phyloP scores from a whole-genome alignment of 2,888 invertebrate genomes.

The Nymphalis c-album region DNA sequence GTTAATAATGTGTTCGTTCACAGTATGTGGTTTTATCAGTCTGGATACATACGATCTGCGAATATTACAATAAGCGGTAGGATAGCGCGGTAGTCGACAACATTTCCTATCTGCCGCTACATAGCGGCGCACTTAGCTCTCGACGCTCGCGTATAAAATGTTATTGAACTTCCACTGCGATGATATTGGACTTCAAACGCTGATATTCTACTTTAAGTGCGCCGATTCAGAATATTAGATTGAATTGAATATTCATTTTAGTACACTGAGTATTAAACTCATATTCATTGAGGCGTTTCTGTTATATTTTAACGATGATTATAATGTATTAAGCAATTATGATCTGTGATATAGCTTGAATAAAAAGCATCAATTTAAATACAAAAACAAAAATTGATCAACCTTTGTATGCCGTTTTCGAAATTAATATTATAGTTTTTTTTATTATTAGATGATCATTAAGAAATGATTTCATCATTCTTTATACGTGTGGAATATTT shows the following conservation, averaged over 20 bases:
- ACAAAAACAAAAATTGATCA: no score
- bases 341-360: no score
- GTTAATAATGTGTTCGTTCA: not conserved
- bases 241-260: conserved; percentile 24
- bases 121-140: conserved; percentile 64
- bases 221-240: conserved; percentile 33
- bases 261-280: conserved; percentile 1
- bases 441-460: no score
- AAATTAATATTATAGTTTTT: no score
- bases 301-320: not conserved
- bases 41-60: conserved; percentile 6
- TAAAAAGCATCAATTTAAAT: no score
- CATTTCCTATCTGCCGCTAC: conserved; percentile 64
- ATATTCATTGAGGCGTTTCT: not conserved
- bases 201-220: conserved; percentile 48
- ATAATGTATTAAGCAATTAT: no score
- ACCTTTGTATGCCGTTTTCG: no score
- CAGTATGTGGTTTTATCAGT: conserved; percentile 5
- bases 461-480: no score
- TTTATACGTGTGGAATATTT: no score
- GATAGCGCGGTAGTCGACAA: conserved; percentile 26
- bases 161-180: conserved; percentile 57
- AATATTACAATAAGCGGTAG: conserved; percentile 16
- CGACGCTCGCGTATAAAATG: conserved; percentile 59
- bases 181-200: conserved; percentile 37